A percentile compares a stretch with the other conserved stretches of the same genome.
Evolutionary conservation across 2,888 invertebrate genomes (phyloP).

Genomic region (Gisinianus flammeolus): DNA sequence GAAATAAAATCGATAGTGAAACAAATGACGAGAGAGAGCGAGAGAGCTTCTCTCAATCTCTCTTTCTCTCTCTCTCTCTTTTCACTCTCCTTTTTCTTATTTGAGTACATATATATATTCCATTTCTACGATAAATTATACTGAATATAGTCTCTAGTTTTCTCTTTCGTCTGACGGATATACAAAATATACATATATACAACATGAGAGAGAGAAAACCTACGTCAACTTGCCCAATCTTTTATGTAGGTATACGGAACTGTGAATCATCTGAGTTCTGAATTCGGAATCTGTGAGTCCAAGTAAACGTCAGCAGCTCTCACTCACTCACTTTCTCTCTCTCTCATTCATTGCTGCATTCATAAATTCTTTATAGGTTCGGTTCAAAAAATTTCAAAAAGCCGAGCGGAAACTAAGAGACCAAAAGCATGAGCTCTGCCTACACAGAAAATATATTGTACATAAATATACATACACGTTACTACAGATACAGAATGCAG

Average conservation of each 20-base stretch:
- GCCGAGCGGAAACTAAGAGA: no score
- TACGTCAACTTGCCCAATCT: background rate
- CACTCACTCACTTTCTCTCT: no score
- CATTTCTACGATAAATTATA: no score
- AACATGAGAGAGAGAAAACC: background rate
- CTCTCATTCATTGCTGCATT: no score
- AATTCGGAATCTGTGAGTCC: background rate
- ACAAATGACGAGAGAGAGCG: background rate
- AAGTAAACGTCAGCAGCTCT: no score
- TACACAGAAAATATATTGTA: no score
- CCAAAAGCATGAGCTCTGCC: no score
- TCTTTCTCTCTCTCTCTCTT: background rate
- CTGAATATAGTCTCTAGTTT: background rate
- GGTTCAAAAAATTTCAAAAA: no score
- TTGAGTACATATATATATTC: no score
- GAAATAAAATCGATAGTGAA: constrained; percentile 19
- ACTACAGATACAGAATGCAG: no score
- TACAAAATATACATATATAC: background rate
- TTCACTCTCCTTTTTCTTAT: background rate
- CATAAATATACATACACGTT: no score
- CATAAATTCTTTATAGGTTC: no score
- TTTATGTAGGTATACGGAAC: background rate
- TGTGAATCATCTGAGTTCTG: background rate
- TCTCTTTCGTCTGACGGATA: background rate
- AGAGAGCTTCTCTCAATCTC: background rate